Conservation (phyloP, 2,888 invertebrate species). For the Hoplodrina ambigua region DNA sequence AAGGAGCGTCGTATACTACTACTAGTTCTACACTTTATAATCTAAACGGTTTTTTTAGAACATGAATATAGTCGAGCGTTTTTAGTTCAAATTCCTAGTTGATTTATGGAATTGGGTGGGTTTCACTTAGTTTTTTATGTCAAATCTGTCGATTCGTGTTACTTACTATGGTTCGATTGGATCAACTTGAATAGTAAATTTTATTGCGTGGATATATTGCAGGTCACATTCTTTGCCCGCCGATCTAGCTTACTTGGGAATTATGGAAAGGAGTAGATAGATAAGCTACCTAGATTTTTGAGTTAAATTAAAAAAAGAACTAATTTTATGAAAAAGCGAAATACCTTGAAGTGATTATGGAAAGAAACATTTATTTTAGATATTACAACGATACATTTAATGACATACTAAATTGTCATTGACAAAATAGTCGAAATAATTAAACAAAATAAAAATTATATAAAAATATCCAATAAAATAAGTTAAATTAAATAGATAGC, state of each 20-base stretch:
- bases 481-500: too few relatives aligned
- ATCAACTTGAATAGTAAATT: slow-evolving; percentile 35
- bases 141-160: slow-evolving; percentile 23
- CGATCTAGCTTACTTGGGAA: slow-evolving; percentile 3
- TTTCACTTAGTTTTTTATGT: slow-evolving; percentile 22
- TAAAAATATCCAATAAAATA: too few relatives aligned
- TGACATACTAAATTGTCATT: too few relatives aligned
- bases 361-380: too few relatives aligned
- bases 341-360: too few relatives aligned
- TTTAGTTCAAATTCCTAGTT: slow-evolving; percentile 44
- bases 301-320: too few relatives aligned
- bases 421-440: too few relatives aligned
- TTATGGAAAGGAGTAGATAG: not conserved
- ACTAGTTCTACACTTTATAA: too few relatives aligned
- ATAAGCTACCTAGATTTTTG: not conserved
- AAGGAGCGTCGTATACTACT: too few relatives aligned
- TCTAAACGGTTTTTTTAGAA: slow-evolving; percentile 22
- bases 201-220: slow-evolving; percentile 35
- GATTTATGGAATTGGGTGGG: slow-evolving; percentile 48
- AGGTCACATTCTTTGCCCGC: slow-evolving; percentile 24
- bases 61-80: slow-evolving; percentile 17
- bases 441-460: too few relatives aligned
- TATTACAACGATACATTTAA: too few relatives aligned
- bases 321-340: too few relatives aligned
- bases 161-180: slow-evolving; percentile 28